These are phyloP conservation scores for Nasalis larvatus DNA, from an alignment of 2,113 vertebrate genomes.

Conservation along the genomic window DNA sequence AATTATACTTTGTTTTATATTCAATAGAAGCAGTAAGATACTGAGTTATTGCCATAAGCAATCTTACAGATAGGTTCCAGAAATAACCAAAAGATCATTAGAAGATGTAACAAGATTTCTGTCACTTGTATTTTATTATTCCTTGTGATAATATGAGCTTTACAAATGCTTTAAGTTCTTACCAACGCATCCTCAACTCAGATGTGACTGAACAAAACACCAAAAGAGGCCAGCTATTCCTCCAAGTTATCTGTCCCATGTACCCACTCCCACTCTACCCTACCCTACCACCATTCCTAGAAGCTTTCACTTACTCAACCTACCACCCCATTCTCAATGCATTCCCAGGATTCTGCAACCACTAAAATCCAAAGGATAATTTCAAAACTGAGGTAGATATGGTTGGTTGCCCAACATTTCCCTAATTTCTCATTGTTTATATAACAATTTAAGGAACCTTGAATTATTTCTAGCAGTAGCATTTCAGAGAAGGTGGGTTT, in stretches of 20 bases:
- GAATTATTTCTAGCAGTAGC: not conserved
- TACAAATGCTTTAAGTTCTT: not conserved
- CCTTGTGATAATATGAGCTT: not conserved
- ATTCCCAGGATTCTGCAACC: not conserved
- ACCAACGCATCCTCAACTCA: not conserved
- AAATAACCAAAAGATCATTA: slow-evolving; percentile 2
- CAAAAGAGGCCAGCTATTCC: not conserved
- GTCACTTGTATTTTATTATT: slow-evolving; percentile 19
- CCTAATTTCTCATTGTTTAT: not conserved
- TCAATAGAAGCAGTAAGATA: slow-evolving; percentile 1
- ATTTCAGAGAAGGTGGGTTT: not conserved
- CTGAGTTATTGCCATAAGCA: slow-evolving; percentile 9
- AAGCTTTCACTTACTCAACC: not conserved
- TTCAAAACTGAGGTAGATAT: not conserved
- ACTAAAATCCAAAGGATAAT: not conserved
- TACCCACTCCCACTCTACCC: too few relatives aligned
- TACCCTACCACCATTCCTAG: not conserved
- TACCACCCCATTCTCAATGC: not conserved
- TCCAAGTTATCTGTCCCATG: not conserved
- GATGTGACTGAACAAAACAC: not conserved
- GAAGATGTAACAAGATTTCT: not conserved
- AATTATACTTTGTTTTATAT: not conserved
- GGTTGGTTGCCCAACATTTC: not conserved
- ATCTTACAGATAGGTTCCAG: not conserved
- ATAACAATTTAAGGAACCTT: not conserved